Conservation (phyloP, 37 sponge, comb jelly and placozoan species). For the Cladorhizidae sp. region DNA sequence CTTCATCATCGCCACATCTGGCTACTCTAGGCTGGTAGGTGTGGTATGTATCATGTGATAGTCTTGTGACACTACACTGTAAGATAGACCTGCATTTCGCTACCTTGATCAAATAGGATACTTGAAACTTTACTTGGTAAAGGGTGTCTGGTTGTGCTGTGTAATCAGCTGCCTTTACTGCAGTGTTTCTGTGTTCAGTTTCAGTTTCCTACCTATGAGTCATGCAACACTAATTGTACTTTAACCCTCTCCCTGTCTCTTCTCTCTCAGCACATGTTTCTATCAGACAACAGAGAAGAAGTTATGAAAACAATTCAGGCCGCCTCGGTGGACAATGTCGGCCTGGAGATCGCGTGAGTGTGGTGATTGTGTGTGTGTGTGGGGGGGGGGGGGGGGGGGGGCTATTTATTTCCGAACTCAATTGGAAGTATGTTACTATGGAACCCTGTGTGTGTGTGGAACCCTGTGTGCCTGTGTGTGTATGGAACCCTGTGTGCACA, state of each 20-base stretch:
- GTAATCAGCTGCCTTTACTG: no score
- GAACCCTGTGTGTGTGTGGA: no score
- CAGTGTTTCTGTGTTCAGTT: neutral
- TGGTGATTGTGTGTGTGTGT: neutral
- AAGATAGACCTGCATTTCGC: no score
- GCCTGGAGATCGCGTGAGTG: constrained; percentile 68
- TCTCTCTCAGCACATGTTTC: constrained; percentile 86
- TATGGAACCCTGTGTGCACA: no score
- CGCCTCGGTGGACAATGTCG: constrained; percentile 54
- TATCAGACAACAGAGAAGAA: constrained; percentile 75
- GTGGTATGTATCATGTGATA: neutral
- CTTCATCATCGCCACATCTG: constrained; percentile 75
- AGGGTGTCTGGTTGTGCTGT: no score
- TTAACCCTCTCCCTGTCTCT: no score
- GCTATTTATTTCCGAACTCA: neutral
- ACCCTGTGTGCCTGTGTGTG: no score
- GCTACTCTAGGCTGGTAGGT: constrained; percentile 77
- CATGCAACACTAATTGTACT: no score
- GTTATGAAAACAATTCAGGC: constrained; percentile 52
- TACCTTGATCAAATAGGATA: no score
- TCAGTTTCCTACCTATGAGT: neutral
- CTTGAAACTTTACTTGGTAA: no score
- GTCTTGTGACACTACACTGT: no score
- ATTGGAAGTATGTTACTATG: no score
- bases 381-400: neutral